Percentiles rank a stretch among this genome's conserved stretches.
Conservation (phyloP, 2,888 invertebrate species). For the Dimorphilus gyrociliatus region DNA sequence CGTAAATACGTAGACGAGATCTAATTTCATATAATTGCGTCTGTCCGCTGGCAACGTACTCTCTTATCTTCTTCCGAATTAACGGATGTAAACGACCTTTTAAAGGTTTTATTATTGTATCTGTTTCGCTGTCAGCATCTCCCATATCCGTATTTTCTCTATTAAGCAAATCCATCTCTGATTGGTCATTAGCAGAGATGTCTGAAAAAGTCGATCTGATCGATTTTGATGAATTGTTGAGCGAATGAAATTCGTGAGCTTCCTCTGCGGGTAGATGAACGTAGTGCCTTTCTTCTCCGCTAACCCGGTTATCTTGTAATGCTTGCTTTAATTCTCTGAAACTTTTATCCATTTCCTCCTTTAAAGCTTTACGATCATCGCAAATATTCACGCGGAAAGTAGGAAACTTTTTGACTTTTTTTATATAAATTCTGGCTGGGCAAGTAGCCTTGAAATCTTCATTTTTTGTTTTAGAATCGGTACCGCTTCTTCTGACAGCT, state of each 20-base stretch:
- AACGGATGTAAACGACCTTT: conserved; percentile 22
- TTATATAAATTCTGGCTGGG: conserved; percentile 37
- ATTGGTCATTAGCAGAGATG: too few species aligned
- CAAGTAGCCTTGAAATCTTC: too few species aligned
- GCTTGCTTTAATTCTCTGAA: conserved; percentile 27
- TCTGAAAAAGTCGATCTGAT: too few species aligned
- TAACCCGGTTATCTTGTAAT: neutral
- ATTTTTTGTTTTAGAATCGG: too few species aligned
- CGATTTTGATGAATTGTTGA: conserved; percentile 6
- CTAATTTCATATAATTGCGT: conserved; percentile 27
- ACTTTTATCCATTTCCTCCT: conserved; percentile 31
- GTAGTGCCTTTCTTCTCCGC: conserved; percentile 32
- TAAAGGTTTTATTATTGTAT: neutral
- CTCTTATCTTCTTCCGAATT: conserved; percentile 27
- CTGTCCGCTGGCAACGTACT: conserved; percentile 29
- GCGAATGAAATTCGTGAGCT: conserved; percentile 33
- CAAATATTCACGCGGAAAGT: conserved; percentile 24
- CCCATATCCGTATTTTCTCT: too few species aligned
- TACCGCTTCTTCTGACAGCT: too few species aligned
- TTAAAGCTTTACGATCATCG: conserved; percentile 27
- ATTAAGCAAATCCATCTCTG: too few species aligned
- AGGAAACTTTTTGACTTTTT: conserved; percentile 34
- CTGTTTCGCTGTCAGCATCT: conserved; percentile 2
- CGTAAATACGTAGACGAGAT: conserved; percentile 24
- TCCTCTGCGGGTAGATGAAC: conserved; percentile 34